phyloP scores from a whole-genome alignment of 2,113 vertebrate genomes.

The Globicephala melas region DNA sequence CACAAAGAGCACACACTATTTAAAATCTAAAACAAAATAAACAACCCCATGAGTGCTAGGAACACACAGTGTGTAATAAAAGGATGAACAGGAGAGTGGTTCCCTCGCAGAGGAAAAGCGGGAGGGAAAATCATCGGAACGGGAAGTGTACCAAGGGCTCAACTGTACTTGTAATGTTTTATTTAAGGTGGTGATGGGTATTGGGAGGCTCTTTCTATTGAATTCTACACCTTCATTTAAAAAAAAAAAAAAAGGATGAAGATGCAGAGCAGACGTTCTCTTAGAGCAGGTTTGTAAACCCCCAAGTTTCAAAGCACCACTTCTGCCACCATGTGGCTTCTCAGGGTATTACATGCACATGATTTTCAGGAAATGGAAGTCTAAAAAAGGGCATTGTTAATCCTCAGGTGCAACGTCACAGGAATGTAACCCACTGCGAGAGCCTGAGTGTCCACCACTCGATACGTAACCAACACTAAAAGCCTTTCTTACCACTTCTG shows the following conservation, averaged over 20 bases:
- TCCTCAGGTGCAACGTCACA: not conserved
- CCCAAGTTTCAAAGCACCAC: not conserved
- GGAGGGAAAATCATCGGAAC: not conserved
- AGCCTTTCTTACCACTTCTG: not conserved
- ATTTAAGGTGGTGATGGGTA: not conserved
- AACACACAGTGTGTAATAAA: not conserved
- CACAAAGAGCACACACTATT: not conserved
- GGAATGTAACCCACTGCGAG: not conserved
- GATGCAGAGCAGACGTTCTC: not conserved
- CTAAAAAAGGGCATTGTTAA: not conserved
- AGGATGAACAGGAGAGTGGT: not conserved
- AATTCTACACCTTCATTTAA: not conserved
- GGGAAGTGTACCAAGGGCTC: not conserved
- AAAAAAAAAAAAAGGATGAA: not conserved
- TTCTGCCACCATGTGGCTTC: conserved; percentile 61
- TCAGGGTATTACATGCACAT: not conserved
- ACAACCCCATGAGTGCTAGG: not conserved
- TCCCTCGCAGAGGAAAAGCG: not conserved
- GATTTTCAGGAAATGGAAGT: not conserved
- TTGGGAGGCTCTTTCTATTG: not conserved
- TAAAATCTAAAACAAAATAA: not conserved
- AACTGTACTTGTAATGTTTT: not conserved
- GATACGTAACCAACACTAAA: not conserved
- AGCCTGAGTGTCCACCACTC: not conserved
- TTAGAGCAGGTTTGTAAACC: not conserved